Base-by-base conservation (phyloP, 2,888 invertebrate genomes). In the Dryobotodes eremita region DNA sequence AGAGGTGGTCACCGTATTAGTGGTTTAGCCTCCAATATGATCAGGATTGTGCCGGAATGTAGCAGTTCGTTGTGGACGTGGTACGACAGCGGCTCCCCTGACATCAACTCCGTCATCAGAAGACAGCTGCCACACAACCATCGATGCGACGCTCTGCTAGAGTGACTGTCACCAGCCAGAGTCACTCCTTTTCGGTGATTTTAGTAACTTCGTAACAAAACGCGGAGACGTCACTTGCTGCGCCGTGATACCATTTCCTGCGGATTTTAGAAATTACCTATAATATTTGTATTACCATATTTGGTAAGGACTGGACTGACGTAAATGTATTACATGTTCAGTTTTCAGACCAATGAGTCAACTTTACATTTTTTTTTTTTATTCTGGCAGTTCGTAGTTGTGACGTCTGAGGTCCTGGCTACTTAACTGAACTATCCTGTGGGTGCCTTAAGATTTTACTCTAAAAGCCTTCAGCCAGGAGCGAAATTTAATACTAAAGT, bases 251-350 rank as follows among this genome's bases (percentile, higher is more conserved):
- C 4, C 36, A 36, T 48, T 31, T 26, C 15, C 26, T 50, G 36
- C 4, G 36, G 13, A 62, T 64, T 64, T 17, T 17, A 48, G 36
- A 55, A 15, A 64, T 79, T 57, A 15, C 13, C 5, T 23, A 7
- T 15, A 46, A 64, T 77, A 23, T 20, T 50, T 31, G 5, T 50
- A 36, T 15, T 17, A 26, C 57, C 48, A 8, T 77, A 77, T 26
- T 76, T 75, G 62, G 76, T 61, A 26, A 17, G 5, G n/a, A 48
- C 20, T n/a, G 31, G 5, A 36, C n/a, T 68, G 31, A 50, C 23
- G 36, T 75, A 23, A 17, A 15, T 10, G 3, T 55, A 48, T 36
- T 31, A n/a, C 46, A n/a, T 7, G n/a, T 53, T 8, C 1, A 15
- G 6, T 76, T 77, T 76, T 50, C 8, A 31, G 4, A 4, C 6